Evolutionary conservation across 2,797 vertebrate species (phyloP).

Genomic region (Galagoides demidoff): DNA sequence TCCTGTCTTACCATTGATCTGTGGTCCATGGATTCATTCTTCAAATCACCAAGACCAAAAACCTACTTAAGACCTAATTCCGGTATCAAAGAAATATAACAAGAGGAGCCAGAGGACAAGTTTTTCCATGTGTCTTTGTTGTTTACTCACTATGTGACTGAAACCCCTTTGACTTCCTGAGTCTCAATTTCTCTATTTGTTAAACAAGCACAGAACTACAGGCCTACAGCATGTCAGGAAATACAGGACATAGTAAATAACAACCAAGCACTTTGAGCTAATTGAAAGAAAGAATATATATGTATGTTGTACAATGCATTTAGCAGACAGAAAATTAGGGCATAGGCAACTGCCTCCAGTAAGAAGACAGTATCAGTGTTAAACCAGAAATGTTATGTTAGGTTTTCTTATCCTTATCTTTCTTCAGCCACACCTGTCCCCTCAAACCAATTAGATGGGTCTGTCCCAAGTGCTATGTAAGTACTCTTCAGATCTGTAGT

Average conservation of each 20-base stretch:
- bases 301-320: background rate
- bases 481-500: background rate
- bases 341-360: background rate
- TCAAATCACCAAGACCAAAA: no score
- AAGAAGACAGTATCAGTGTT: background rate
- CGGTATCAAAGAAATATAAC: background rate
- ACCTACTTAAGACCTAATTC: no score
- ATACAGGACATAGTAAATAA: background rate
- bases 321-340: background rate
- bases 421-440: background rate
- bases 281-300: background rate
- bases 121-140: conserved; percentile 23
- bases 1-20: no score
- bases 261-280: background rate
- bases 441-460: conserved; percentile 6
- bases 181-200: conserved; percentile 39
- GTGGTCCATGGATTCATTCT: no score
- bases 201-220: conserved; percentile 21
- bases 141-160: conserved; percentile 50
- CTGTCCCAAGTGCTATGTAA: background rate
- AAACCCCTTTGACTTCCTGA: background rate
- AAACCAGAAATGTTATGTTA: conserved; percentile 4
- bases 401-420: background rate
- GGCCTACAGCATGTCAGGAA: background rate
- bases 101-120: background rate